Evolutionary conservation across 1,140 invertebrate genomes (phyloP), one percentile per base, ranked within the genome.

Genomic region (Drosophila simulans): DNA sequence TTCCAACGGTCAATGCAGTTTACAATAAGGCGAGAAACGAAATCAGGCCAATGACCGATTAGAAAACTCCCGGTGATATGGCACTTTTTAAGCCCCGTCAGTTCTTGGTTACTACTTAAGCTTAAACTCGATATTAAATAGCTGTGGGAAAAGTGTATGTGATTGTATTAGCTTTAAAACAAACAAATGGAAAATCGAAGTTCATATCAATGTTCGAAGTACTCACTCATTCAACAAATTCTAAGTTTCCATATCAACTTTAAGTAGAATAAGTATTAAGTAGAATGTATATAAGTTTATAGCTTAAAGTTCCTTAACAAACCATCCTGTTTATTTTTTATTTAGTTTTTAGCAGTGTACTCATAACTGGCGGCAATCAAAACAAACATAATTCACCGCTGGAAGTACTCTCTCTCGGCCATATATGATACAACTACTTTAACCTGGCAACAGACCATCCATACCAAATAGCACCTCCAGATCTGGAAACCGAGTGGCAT

Each of bases 391-490:
- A 86, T 52, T 77, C 46, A 45, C 48, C 58, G n/a, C 39, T 45
- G 69, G 12, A 40, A 72, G 20, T 51, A 71, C 68, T 59, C 68
- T 59, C 66, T 59, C 51, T 12, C 42, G 12, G 17, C 63, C 52
- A 48, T 68, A 56, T 62, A 66, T 83, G 75, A 89, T 71, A 68
- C 79, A 86, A 76, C 71, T 78, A 82, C 55, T 86, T 63, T 62
- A 66, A 45, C 45, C 39, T 59, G 64, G 39, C 55, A 52, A 82
- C 73, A 56, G 11, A 34, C 58, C 31, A 72, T 66, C 80, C 75
- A 86, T 86, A 86, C 75, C 62, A 86, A 86, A 60, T 37, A 83
- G 62, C 57, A 49, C 43, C 25, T 46, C 42, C 31, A 25, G 53
- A 75, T 49, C 66, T 59, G 46, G 42, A 45, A 66, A 42, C 39